Evolutionary conservation across 2,113 vertebrate species (phyloP).

Genomic region (Dendropsophus ebraccatus): DNA sequence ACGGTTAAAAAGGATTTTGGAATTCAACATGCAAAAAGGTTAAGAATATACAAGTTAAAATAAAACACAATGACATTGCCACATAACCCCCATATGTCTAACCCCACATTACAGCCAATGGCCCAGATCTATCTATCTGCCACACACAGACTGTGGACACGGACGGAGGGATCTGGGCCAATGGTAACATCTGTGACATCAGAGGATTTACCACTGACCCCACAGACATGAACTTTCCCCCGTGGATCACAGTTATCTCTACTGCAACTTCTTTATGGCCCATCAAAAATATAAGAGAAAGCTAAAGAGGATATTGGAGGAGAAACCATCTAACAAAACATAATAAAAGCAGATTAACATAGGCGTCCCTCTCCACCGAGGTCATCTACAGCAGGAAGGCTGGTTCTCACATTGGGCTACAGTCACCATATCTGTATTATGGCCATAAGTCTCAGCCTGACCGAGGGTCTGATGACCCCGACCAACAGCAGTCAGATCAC

Average conservation of each 20-base stretch:
- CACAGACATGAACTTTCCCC: background rate
- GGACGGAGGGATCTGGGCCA: too few relatives aligned
- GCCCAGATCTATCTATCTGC: too few relatives aligned
- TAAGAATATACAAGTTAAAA: conserved; percentile 74
- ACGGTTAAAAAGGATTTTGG: conserved; percentile 95
- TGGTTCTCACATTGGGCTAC: too few relatives aligned
- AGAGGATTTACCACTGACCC: background rate
- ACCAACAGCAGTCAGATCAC: too few relatives aligned
- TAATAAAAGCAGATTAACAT: background rate
- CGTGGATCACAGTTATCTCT: background rate
- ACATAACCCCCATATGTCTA: conserved; percentile 19
- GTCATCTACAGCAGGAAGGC: background rate
- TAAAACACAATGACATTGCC: background rate
- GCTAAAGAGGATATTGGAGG: too few relatives aligned
- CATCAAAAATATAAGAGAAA: background rate
- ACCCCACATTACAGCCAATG: too few relatives aligned
- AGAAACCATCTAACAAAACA: too few relatives aligned
- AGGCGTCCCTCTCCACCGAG: background rate
- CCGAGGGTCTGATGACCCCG: too few relatives aligned
- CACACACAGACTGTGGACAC: too few relatives aligned
- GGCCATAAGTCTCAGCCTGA: too few relatives aligned
- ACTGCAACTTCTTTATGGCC: background rate
- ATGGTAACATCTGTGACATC: conserved; percentile 13
- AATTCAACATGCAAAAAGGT: conserved; percentile 91
- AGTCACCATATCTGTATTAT: too few relatives aligned